A percentile compares a stretch with the other conserved stretches of the same genome.
Evolutionary conservation across 2,888 invertebrate genomes (phyloP).

Genomic region (Steinernema carpocapsae): DNA sequence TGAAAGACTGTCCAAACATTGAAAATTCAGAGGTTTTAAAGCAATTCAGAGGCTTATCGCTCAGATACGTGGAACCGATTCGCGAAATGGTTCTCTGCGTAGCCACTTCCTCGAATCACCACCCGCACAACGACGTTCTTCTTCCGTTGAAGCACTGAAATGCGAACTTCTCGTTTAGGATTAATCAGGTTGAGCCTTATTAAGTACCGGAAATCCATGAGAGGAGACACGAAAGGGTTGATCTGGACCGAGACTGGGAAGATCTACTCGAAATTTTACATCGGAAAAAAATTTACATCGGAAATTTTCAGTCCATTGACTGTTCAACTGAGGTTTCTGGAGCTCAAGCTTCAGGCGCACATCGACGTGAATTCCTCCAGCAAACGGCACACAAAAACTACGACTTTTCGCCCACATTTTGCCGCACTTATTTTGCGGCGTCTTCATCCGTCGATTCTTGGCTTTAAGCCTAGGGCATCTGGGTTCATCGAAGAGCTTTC

Average conservation of each 20-base stretch:
- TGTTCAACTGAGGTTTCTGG: conserved; percentile 46
- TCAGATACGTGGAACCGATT: neutral
- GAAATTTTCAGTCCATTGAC: conserved; percentile 47
- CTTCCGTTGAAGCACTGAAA: no score
- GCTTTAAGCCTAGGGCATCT: neutral
- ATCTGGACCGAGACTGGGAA: no score
- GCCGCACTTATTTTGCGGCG: conserved; percentile 40
- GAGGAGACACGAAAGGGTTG: neutral
- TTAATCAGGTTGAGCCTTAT: neutral
- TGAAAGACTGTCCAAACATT: conserved; percentile 40
- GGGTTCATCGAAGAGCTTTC: neutral
- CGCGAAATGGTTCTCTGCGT: neutral
- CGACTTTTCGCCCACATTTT: conserved; percentile 50
- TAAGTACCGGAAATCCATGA: neutral
- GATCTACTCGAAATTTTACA: no score
- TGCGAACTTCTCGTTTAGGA: neutral
- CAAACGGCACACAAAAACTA: conserved; percentile 53
- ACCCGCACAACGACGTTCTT: no score
- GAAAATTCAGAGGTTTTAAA: neutral
- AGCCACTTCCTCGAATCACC: neutral
- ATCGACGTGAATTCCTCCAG: conserved; percentile 44
- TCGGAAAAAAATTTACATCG: no score
- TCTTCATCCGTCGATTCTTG: neutral
- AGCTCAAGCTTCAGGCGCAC: conserved; percentile 50
- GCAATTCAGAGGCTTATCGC: neutral